These are phyloP conservation scores for Cyphomyrmex costatus DNA, from an alignment of 1,140 invertebrate species.

Conservation along the genomic window DNA sequence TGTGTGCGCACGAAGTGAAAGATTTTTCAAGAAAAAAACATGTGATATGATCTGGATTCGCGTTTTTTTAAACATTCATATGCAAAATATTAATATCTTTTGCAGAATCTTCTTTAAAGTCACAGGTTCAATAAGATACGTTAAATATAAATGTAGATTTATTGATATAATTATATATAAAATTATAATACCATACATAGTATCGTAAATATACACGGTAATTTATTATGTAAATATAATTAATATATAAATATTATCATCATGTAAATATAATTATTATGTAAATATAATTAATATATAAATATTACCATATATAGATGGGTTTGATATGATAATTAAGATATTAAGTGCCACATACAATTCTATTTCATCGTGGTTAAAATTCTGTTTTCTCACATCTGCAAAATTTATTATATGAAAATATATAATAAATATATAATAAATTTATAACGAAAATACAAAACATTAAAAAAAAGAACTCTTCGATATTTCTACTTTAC, in stretches of 20 bases:
- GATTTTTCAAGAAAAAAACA: neutral
- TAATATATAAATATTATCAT: too few species aligned
- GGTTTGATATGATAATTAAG: neutral
- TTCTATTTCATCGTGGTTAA: constrained; percentile 13
- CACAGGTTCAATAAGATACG: neutral
- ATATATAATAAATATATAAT: too few species aligned
- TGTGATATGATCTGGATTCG: neutral
- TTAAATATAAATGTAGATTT: neutral
- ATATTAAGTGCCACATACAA: neutral
- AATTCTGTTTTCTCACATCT: neutral
- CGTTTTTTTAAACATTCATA: neutral
- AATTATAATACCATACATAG: neutral
- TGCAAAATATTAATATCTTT: neutral
- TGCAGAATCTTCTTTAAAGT: neutral
- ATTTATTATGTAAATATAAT: too few species aligned
- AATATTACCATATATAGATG: neutral
- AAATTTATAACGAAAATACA: neutral
- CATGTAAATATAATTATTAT: too few species aligned
- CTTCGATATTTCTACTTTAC: neutral
- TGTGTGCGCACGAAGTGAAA: neutral
- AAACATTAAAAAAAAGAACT: neutral
- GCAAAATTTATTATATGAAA: neutral
- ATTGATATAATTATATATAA: neutral
- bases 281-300: too few species aligned
- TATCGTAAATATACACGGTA: too few species aligned